Conservation (phyloP, 1,140 invertebrate species). For the Onthophagus taurus region DNA sequence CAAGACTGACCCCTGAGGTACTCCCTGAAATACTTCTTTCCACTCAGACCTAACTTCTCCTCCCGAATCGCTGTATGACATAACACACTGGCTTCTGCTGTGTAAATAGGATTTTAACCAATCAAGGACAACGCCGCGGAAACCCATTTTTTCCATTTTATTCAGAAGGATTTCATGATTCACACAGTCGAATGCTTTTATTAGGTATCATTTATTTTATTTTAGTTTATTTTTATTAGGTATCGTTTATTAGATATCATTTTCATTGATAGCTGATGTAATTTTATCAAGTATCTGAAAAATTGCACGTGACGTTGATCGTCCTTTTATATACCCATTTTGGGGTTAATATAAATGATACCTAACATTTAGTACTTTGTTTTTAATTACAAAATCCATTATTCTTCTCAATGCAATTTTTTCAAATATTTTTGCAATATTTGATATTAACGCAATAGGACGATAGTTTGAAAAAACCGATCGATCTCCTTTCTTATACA, state of each 20-base stretch:
- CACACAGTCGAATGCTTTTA: slow-evolving; percentile 29
- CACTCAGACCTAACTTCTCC: not conserved
- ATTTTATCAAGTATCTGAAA: slow-evolving; percentile 1
- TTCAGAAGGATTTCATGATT: slow-evolving; percentile 22
- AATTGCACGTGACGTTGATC: slow-evolving; percentile 1
- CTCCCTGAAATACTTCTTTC: not conserved
- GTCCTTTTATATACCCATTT: slow-evolving; percentile 1
- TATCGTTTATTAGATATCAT: slow-evolving; percentile 2
- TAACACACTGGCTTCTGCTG: slow-evolving; percentile 22
- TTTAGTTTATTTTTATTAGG: slow-evolving; percentile 11
- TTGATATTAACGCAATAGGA: slow-evolving; percentile 19
- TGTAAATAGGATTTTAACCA: slow-evolving; percentile 26
- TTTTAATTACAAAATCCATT: not conserved
- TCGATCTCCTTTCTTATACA: slow-evolving; percentile 18
- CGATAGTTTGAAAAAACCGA: slow-evolving; percentile 23
- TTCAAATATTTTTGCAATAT: slow-evolving; percentile 2
- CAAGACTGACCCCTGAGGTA: slow-evolving; percentile 1
- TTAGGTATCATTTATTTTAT: slow-evolving; percentile 9
- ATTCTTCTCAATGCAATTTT: slow-evolving; percentile 2
- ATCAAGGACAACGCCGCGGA: slow-evolving; percentile 18
- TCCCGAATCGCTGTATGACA: not conserved
- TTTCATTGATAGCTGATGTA: not conserved
- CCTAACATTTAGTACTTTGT: too few species aligned
- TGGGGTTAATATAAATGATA: too few species aligned
- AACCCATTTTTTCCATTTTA: slow-evolving; percentile 25